phyloP scores from a whole-genome alignment of 2,113 vertebrate genomes.

The Lates calcarifer region DNA sequence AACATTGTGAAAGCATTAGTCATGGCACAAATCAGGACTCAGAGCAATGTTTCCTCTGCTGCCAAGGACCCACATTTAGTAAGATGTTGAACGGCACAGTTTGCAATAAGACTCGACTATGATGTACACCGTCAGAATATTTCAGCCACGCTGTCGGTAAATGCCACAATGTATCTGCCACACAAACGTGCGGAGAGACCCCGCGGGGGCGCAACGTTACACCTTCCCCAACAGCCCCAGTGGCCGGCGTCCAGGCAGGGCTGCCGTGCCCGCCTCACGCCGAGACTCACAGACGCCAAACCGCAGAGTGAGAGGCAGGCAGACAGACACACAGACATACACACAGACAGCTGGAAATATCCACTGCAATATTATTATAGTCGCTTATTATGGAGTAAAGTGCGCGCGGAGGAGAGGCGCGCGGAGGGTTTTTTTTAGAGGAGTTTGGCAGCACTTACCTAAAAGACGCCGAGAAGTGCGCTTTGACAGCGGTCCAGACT shows the following conservation, averaged over 20 bases:
- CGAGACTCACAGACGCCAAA: conserved; percentile 82
- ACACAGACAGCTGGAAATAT: conserved; percentile 62
- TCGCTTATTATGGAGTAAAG: conserved; percentile 29
- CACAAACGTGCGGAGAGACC: conserved; percentile 39
- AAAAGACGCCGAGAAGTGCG: conserved; percentile 60
- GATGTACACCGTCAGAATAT: conserved; percentile 45
- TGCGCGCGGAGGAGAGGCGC: conserved; percentile 4
- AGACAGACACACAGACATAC: conserved; percentile 20
- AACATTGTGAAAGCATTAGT: conserved; percentile 21
- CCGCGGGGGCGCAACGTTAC: conserved; percentile 61
- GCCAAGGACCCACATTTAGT: conserved; percentile 25
- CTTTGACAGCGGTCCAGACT: conserved; percentile 55
- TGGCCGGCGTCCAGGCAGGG: conserved; percentile 75
- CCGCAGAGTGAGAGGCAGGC: conserved; percentile 38
- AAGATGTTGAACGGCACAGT: not conserved
- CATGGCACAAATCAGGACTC: not conserved
- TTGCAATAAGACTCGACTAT: conserved; percentile 34
- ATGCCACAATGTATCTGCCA: conserved; percentile 40
- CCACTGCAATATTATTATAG: conserved; percentile 55
- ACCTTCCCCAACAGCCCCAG: conserved; percentile 56
- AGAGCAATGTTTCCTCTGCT: conserved; percentile 14
- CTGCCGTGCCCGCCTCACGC: conserved; percentile 56
- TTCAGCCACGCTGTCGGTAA: conserved; percentile 39
- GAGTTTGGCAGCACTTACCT: conserved; percentile 74
- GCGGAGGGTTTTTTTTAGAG: not conserved